These are phyloP conservation scores for Syrista parreyssii DNA, from an alignment of 2,888 invertebrate species.

Conservation along the genomic window DNA sequence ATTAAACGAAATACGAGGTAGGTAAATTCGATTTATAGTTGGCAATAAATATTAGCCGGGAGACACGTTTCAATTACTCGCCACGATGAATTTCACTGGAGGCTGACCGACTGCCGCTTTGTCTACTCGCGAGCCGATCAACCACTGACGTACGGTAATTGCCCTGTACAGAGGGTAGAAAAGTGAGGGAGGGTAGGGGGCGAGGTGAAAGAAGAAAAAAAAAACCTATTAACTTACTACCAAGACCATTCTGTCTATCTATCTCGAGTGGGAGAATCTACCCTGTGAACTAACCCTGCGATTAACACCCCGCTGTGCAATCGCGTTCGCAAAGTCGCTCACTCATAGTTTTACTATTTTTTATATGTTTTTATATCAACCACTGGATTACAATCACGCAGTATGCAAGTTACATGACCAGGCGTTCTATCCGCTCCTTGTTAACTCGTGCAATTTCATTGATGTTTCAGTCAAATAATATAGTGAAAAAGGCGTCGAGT, in stretches of 20 bases:
- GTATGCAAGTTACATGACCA: background rate
- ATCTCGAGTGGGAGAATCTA: background rate
- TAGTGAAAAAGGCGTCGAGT: background rate
- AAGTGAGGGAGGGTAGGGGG: background rate
- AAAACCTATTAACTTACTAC: background rate
- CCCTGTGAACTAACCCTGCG: background rate
- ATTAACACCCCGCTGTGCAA: background rate
- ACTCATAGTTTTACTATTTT: background rate
- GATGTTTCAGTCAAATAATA: background rate
- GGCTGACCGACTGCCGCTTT: slow-evolving; percentile 29
- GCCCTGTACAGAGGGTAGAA: background rate
- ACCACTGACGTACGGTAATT: background rate
- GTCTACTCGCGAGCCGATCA: slow-evolving; percentile 12
- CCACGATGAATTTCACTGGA: slow-evolving; percentile 36
- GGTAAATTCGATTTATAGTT: slow-evolving; percentile 50
- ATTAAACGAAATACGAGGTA: slow-evolving; percentile 41
- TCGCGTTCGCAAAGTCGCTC: background rate
- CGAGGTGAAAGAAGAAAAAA: background rate
- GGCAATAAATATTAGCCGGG: slow-evolving; percentile 45
- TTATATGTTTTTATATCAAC: background rate
- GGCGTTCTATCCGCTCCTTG: background rate
- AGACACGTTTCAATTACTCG: slow-evolving; percentile 51
- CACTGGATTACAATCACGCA: background rate
- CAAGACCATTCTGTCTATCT: background rate
- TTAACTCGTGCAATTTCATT: background rate